phyloP scores from a whole-genome alignment of 2,113 vertebrate species.

The Labeo rohita region DNA sequence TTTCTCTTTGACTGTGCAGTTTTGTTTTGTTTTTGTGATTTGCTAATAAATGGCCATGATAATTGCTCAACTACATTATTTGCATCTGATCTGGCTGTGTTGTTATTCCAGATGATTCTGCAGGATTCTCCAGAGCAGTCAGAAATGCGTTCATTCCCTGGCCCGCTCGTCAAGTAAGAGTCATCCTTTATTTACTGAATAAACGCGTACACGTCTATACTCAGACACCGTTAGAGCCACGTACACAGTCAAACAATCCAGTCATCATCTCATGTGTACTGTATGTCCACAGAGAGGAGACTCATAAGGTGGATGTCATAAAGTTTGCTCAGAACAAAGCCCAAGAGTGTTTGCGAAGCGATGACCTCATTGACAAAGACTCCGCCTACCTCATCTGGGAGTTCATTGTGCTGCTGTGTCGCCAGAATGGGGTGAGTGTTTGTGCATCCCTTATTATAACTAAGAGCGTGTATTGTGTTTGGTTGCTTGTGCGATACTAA shows the following conservation, averaged over 20 bases:
- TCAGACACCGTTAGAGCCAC: neutral
- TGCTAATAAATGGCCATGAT: neutral
- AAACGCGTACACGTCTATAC: neutral
- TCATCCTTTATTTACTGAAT: conserved; percentile 21
- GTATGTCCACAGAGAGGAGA: conserved; percentile 83
- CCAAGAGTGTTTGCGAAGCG: conserved; percentile 84
- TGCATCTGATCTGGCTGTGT: neutral
- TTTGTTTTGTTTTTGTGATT: neutral
- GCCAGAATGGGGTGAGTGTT: conserved; percentile 91
- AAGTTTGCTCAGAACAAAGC: conserved; percentile 96
- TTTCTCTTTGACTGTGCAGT: neutral
- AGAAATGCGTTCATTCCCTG: conserved; percentile 89
- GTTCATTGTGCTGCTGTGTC: conserved; percentile 90
- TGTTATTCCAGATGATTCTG: conserved; percentile 81
- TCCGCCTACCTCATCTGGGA: conserved; percentile 94
- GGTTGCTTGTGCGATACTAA: neutral
- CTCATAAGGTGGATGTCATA: conserved; percentile 98
- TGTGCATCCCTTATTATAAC: neutral
- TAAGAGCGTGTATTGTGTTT: neutral
- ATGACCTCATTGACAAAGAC: conserved; percentile 88
- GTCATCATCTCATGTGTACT: neutral
- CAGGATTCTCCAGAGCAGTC: conserved; percentile 88
- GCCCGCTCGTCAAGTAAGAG: conserved; percentile 91
- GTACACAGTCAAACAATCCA: neutral
- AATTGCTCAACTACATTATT: neutral